phyloP scores from a whole-genome alignment of 2,888 invertebrate species.

The Acrobasis consociella region DNA sequence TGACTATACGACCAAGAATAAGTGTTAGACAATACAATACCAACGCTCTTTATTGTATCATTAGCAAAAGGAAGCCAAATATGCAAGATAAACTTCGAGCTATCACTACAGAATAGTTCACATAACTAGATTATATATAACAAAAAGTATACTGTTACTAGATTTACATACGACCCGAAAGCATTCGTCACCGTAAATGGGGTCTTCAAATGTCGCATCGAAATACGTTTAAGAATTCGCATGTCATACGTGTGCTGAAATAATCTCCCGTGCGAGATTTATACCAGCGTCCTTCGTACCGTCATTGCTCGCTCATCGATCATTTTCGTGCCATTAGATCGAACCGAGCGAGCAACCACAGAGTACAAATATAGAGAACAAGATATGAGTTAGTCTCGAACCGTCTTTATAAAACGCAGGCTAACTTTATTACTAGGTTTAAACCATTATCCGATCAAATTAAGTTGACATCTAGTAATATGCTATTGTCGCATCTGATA shows the following conservation, averaged over 20 bases:
- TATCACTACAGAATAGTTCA: no score
- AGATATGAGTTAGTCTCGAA: no score
- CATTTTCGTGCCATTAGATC: conserved; percentile 63
- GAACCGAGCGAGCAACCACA: conserved; percentile 16
- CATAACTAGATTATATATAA: background rate
- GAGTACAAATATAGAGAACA: conserved; percentile 8
- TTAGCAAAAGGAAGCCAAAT: no score
- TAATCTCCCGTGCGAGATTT: conserved; percentile 30
- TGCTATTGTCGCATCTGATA: no score
- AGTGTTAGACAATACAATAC: no score
- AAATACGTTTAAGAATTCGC: conserved; percentile 5
- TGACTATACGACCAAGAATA: no score
- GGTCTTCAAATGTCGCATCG: background rate
- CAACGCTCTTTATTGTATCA: no score
- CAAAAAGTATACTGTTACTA: background rate
- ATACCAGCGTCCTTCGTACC: conserved; percentile 20
- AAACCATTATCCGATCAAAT: no score
- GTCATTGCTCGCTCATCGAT: conserved; percentile 48
- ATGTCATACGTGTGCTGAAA: conserved; percentile 16
- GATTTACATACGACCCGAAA: background rate
- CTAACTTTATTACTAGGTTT: no score
- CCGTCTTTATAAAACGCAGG: no score
- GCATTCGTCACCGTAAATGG: background rate
- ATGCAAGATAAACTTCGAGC: no score
- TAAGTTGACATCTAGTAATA: no score